Conservation (phyloP, 1,140 invertebrate genomes). For the Macrocentrus cingulum region DNA sequence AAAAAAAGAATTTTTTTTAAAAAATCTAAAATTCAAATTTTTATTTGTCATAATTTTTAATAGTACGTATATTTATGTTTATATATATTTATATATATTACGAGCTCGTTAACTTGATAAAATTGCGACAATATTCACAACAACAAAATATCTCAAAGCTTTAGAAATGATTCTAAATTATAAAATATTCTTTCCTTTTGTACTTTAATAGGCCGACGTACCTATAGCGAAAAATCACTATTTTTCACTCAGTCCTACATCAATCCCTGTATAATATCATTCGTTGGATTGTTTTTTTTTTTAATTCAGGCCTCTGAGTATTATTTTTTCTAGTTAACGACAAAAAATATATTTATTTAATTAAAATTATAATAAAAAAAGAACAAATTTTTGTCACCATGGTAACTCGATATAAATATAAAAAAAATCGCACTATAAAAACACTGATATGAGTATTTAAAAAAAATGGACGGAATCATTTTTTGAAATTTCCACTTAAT, state of each 20-base stretch:
- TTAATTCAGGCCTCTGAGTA: conserved; percentile 22
- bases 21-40: background rate
- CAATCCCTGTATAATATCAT: background rate
- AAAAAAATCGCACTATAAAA: conserved; percentile 3
- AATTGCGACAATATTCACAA: conserved; percentile 52
- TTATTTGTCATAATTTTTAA: conserved; percentile 6
- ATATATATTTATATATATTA: conserved; percentile 45
- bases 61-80: conserved; percentile 29
- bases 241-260: conserved; percentile 2
- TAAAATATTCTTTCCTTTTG: conserved; percentile 45
- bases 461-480: background rate
- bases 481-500: background rate
- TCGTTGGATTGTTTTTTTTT: conserved; percentile 1
- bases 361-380: conserved; percentile 23
- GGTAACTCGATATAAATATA: conserved; percentile 27
- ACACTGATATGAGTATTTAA: background rate
- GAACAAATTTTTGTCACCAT: conserved; percentile 26
- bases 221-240: conserved; percentile 12
- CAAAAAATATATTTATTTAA: conserved; percentile 19
- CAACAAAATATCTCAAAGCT: conserved; percentile 38
- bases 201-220: conserved; percentile 52
- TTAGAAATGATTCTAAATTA: conserved; percentile 21
- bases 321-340: conserved; percentile 18
- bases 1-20: no score
- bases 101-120: conserved; percentile 52